A percentile compares a stretch with the other conserved stretches of the same genome.
phyloP scores from a whole-genome alignment of 2,113 vertebrate genomes.

The Zapus hudsonius region DNA sequence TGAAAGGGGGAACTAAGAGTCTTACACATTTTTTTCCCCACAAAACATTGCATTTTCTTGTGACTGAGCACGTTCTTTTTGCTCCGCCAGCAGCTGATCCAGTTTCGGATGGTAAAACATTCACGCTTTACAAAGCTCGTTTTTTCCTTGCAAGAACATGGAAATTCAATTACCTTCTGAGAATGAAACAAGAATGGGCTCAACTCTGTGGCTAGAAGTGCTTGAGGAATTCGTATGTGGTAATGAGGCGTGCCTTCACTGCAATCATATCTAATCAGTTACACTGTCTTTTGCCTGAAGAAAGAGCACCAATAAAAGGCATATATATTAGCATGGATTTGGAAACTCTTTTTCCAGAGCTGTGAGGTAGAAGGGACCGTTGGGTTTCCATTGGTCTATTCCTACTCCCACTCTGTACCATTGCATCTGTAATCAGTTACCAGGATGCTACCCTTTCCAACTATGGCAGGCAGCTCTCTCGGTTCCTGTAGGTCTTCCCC shows the following conservation, averaged over 20 bases:
- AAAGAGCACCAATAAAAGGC: slow-evolving; percentile 15
- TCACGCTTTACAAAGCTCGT: slow-evolving; percentile 45
- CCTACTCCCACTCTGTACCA: fast-evolving
- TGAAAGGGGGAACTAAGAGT: neutral
- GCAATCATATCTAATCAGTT: slow-evolving; percentile 41
- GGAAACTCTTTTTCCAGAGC: neutral
- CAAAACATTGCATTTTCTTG: slow-evolving; percentile 14
- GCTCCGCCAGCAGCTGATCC: slow-evolving; percentile 46
- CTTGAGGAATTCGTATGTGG: neutral
- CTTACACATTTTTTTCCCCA: neutral
- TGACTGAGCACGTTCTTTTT: neutral
- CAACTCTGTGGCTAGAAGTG: slow-evolving; percentile 6
- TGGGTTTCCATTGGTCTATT: neutral
- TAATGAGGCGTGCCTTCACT: neutral
- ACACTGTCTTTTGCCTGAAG: slow-evolving; percentile 24
- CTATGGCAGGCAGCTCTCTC: neutral
- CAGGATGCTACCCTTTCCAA: neutral
- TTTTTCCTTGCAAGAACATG: slow-evolving; percentile 38
- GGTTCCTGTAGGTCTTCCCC: neutral
- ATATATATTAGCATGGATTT: neutral
- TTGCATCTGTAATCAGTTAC: neutral
- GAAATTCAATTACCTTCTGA: slow-evolving; percentile 43
- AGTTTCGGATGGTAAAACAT: neutral
- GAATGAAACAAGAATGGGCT: slow-evolving; percentile 2
- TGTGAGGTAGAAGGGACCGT: neutral